phyloP scores from a whole-genome alignment of 92 coral and sea anemone genomes.

The Diadumene lineata region DNA sequence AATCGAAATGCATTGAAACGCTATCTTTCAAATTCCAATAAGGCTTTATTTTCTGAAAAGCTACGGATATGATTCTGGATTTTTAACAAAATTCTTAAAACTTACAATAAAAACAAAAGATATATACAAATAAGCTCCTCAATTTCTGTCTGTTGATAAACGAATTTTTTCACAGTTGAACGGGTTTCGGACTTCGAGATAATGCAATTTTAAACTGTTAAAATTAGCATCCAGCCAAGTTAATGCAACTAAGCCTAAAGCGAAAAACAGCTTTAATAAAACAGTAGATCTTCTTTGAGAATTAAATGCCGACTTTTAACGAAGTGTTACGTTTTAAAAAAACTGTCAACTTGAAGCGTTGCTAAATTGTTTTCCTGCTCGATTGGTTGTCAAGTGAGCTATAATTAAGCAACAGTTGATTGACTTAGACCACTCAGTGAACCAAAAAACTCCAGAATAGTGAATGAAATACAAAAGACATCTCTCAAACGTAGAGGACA shows the following conservation, averaged over 20 bases:
- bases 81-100: not conserved
- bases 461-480: too few species aligned
- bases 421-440: not conserved
- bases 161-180: not conserved
- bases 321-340: too few species aligned
- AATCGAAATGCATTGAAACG: not conserved
- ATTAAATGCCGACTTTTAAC: too few species aligned
- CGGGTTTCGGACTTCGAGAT: not conserved
- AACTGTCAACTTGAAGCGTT: too few species aligned
- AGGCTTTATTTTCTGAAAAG: not conserved
- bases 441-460: not conserved
- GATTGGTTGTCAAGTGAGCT: slow-evolving; percentile 9
- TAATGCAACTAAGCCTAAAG: not conserved
- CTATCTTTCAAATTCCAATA: not conserved
- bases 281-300: too few species aligned
- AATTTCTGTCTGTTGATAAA: not conserved
- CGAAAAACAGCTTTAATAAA: too few species aligned
- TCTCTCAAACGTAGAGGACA: too few species aligned
- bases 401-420: slow-evolving; percentile 20
- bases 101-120: not conserved
- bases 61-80: not conserved
- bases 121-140: not conserved
- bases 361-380: slow-evolving; percentile 14
- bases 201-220: not conserved
- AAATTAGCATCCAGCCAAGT: not conserved